phyloP scores from a whole-genome alignment of 2,113 vertebrate genomes.

The Amphiprion percula region DNA sequence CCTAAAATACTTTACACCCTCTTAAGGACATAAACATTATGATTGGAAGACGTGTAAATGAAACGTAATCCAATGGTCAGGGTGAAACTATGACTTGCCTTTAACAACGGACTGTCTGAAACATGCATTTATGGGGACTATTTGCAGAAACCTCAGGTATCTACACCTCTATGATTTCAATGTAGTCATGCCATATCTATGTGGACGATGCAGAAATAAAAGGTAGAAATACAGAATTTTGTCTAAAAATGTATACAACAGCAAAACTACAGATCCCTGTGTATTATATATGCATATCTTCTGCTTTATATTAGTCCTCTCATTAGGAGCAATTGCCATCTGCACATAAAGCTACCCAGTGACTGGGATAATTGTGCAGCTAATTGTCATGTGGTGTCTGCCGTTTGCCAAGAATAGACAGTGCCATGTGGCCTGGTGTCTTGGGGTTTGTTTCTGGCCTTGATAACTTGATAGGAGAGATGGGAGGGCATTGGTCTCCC shows the following conservation, averaged over 20 bases:
- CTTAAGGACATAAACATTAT: slow-evolving; percentile 77
- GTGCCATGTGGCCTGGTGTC: slow-evolving; percentile 68
- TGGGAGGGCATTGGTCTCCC: slow-evolving; percentile 58
- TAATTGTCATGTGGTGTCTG: slow-evolving; percentile 76
- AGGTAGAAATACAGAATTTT: neutral
- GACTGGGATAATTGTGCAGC: slow-evolving; percentile 70
- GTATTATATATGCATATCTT: slow-evolving; percentile 8
- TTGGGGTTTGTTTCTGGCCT: slow-evolving; percentile 70
- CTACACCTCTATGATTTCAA: slow-evolving; percentile 45
- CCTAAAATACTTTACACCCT: slow-evolving; percentile 71
- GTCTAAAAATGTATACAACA: slow-evolving; percentile 3
- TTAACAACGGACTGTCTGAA: slow-evolving; percentile 61
- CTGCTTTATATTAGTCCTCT: slow-evolving; percentile 40
- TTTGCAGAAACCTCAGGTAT: slow-evolving; percentile 61
- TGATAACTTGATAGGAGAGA: slow-evolving; percentile 65
- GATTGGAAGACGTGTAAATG: slow-evolving; percentile 69
- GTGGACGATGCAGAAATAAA: neutral
- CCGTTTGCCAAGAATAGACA: slow-evolving; percentile 68
- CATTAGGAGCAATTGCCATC: slow-evolving; percentile 64
- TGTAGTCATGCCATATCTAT: slow-evolving; percentile 31
- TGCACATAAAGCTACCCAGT: slow-evolving; percentile 64
- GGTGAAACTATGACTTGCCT: slow-evolving; percentile 70
- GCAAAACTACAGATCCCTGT: slow-evolving; percentile 1
- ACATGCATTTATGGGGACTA: slow-evolving; percentile 33
- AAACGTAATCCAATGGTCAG: slow-evolving; percentile 65